Percentiles rank a stretch among this genome's conserved stretches.
These are phyloP conservation scores for Atopsyche davidsoni DNA, from an alignment of 1,140 invertebrate species.

Conservation along the genomic window DNA sequence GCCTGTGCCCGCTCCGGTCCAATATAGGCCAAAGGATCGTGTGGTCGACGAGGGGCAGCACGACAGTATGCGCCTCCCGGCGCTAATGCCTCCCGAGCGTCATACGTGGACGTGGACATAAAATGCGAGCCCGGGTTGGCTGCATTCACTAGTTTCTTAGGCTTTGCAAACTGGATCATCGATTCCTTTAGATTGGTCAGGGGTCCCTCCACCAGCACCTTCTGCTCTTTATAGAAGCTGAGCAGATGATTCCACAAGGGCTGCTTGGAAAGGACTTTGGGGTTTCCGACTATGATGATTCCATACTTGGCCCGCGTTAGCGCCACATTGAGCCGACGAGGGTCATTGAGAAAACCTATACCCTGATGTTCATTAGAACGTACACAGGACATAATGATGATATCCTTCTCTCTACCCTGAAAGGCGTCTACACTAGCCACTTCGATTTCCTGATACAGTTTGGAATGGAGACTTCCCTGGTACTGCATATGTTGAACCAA, in stretches of 20 bases:
- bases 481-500: conserved; percentile 99
- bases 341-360: conserved; percentile 96
- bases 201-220: conserved; percentile 96
- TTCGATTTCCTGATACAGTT: conserved; percentile 98
- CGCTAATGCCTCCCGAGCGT: conserved; percentile 83
- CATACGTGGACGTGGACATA: conserved; percentile 93
- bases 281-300: conserved; percentile 98
- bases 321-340: conserved; percentile 94
- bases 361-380: conserved; percentile 88
- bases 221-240: conserved; percentile 96
- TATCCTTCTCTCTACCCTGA: conserved; percentile 95
- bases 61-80: conserved; percentile 63
- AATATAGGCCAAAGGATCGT: conserved; percentile 92
- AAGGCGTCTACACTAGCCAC: conserved; percentile 99
- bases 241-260: conserved; percentile 97
- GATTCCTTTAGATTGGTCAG: conserved; percentile 96
- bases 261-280: conserved; percentile 97
- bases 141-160: conserved; percentile 89
- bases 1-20: conserved; percentile 78
- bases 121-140: conserved; percentile 94
- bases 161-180: conserved; percentile 94
- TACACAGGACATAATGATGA: conserved; percentile 98
- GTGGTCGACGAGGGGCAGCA: conserved; percentile 48
- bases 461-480: conserved; percentile 92
- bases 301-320: conserved; percentile 96